Evolutionary conservation across 2,888 invertebrate species (phyloP).

Genomic region (Coelopa pilipes): DNA sequence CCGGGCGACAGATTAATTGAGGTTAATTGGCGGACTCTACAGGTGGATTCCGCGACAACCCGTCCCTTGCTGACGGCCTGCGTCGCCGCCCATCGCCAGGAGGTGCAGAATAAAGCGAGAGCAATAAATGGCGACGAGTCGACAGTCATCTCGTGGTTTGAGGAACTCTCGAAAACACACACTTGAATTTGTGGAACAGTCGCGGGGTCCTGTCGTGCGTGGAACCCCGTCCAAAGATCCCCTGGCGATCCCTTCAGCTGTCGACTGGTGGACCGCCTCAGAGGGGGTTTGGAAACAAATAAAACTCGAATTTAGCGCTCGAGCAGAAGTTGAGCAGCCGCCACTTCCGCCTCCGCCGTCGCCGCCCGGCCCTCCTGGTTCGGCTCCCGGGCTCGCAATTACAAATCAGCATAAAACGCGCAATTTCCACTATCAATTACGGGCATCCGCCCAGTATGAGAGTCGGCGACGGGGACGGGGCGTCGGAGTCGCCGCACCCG

Average conservation of each 20-base stretch:
- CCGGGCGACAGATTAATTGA: constrained; percentile 45
- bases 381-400: constrained; percentile 4
- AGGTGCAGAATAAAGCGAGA: constrained; percentile 2
- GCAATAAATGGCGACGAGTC: constrained; percentile 4
- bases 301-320: constrained; percentile 41
- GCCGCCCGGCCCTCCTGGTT: too few species aligned
- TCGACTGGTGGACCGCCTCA: not conserved
- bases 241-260: too few species aligned
- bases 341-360: constrained; percentile 2
- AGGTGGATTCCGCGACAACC: constrained; percentile 41
- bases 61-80: not conserved
- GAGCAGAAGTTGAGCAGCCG: constrained; percentile 31
- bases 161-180: too few species aligned
- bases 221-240: too few species aligned
- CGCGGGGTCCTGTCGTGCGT: too few species aligned
- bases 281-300: constrained; percentile 26
- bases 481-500: constrained; percentile 27
- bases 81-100: not conserved
- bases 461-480: not conserved
- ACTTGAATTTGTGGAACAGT: too few species aligned
- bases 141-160: too few species aligned
- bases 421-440: constrained; percentile 48
- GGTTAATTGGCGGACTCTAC: constrained; percentile 50
- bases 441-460: not conserved
- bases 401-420: constrained; percentile 32